Conservation (phyloP, 1,140 invertebrate species). For the Helicoverpa zea region DNA sequence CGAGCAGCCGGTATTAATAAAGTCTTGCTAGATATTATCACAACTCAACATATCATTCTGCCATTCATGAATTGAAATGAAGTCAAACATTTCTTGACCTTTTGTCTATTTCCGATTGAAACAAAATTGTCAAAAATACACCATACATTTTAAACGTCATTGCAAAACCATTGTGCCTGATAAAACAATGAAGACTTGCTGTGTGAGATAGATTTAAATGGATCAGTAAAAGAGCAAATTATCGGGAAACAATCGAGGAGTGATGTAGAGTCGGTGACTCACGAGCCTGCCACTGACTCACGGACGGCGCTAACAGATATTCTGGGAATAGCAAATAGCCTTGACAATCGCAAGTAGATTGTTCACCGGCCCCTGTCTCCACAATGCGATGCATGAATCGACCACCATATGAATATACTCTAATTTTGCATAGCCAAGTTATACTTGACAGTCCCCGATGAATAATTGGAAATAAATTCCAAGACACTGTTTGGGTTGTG, state of each 20-base stretch:
- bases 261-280: slow-evolving; percentile 72
- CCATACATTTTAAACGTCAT: background rate
- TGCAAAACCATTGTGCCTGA: background rate
- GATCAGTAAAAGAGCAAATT: slow-evolving; percentile 63
- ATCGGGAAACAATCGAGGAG: slow-evolving; percentile 73
- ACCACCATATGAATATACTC: slow-evolving; percentile 5
- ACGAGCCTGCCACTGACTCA: slow-evolving; percentile 74
- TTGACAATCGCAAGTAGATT: slow-evolving; percentile 73
- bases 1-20: background rate
- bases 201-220: slow-evolving; percentile 44
- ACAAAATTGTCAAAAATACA: background rate
- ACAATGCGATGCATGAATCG: background rate
- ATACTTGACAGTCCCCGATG: background rate
- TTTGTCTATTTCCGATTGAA: background rate
- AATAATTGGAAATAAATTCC: slow-evolving; percentile 22
- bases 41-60: background rate
- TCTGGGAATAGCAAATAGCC: slow-evolving; percentile 81
- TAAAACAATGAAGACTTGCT: slow-evolving; percentile 7
- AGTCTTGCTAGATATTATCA: background rate
- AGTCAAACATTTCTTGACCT: background rate
- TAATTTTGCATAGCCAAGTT: background rate
- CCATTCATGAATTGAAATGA: background rate
- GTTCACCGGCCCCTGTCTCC: slow-evolving; percentile 54
- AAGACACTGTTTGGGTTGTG: background rate
- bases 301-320: slow-evolving; percentile 77